Evolutionary conservation across 2,888 invertebrate genomes (phyloP).

Genomic region (Himalopsyche kuldschensis): DNA sequence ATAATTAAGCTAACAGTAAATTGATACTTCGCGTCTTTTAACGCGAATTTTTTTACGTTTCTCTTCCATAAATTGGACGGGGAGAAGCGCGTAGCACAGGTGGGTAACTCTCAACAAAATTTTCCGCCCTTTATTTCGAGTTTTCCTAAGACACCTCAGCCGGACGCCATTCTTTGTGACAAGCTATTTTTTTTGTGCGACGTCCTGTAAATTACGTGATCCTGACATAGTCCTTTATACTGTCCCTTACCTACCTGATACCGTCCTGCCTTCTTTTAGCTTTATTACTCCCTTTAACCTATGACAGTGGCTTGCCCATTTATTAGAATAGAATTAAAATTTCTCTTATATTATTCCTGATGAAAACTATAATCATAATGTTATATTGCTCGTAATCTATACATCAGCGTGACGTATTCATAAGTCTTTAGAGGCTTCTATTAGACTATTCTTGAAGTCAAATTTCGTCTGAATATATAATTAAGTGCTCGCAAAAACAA

Average conservation of each 20-base stretch:
- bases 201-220: not conserved
- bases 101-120: not conserved
- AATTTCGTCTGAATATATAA: no score
- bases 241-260: not conserved
- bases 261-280: not conserved
- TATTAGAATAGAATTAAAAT: no score
- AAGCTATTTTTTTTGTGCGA: not conserved
- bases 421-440: no score
- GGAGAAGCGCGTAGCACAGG: not conserved
- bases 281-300: not conserved
- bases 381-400: no score
- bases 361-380: no score
- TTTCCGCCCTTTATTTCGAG: not conserved
- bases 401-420: no score
- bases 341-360: no score
- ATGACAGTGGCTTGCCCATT: not conserved
- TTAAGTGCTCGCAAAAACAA: no score
- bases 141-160: not conserved
- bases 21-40: not conserved
- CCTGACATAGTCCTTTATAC: not conserved
- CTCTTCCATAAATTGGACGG: not conserved
- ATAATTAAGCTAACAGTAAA: not conserved
- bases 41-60: not conserved
- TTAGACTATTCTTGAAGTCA: no score
- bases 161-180: not conserved